Base-by-base conservation (phyloP, 2,888 invertebrate genomes). In the Erebia ligea region DNA sequence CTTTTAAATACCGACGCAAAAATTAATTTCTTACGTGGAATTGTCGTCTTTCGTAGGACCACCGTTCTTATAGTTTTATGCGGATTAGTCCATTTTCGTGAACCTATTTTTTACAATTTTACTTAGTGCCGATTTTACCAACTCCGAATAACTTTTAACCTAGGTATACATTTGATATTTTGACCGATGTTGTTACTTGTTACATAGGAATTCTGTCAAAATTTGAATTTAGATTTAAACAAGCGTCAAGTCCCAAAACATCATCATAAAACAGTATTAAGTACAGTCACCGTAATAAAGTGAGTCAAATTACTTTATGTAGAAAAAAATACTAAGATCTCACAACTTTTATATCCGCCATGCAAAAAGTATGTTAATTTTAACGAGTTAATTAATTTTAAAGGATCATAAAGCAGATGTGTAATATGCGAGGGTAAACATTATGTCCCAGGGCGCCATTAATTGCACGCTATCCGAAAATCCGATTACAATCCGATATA, bases 1-100 rank as follows among this genome's bases (percentile, higher is more conserved):
- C 86, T 86, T 90, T 89, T 86, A 85, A 85, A 90, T 87, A 84
- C 87, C 89, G 87, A 84, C 85, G 82, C 56, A 59, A 59, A 69
- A 69, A 69, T 69, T 69, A 65, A 50, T 65, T 69, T 65, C 56
- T 68, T 59, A 68, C 61, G 56, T 66, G 66, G 66, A 66, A 66
- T 21, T 66, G 66, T 56, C 57, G 54, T 42, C 45, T 66, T 19
- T 42, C 21, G 66, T 56, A 56, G 42, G 57, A 2, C 15, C 17
- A 4, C 40, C 19, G 45, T 45, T 1, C 19, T 54, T 42, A 21
- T 45, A 15, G 19, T 19, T 57, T 54, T 42, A n/a, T 45, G 15
- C 19, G 45, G 66, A 57, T 10, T 9, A 42, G 42, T 65, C 56
- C 21, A 5, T 15, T 48, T 59, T 62, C 15, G 2, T 15, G 9